Evolutionary conservation across 2,113 vertebrate genomes (phyloP), one percentile per base, ranked within the genome.

Genomic region (Lepidothrix coronata): DNA sequence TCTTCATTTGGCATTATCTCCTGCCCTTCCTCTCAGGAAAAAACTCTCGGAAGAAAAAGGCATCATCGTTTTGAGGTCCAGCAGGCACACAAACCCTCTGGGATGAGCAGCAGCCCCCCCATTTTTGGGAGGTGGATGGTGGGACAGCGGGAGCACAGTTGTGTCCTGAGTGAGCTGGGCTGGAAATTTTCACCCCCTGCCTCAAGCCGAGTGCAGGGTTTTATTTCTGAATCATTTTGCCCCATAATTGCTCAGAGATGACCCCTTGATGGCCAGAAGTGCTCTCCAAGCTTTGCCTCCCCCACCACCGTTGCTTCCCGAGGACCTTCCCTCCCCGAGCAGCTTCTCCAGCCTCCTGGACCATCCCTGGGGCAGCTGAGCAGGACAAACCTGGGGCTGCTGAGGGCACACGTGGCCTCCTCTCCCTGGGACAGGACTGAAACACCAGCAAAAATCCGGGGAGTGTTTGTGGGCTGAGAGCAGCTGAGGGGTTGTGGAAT

Each of bases 101-200:
- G 61, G 39, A 4, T 0, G 5, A 72, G 9, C 16, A 76, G 57
- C 57, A 79, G 31, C 27, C 12, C 3, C 35, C 33, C 8, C 13
- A 0, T 46, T 48, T 66, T 58, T 17, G 37, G 33, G 20, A 11
- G 43, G 46, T 37, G 74, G 57, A 7, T 35, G 57, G 3, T 31
- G 31, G 2, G 2, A 24, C 44, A 23, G 8, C 39, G 4, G 23
- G 27, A 20, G 6, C 59, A 13, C 0, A 3, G 33, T 31, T 6
- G 20, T 5, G 31, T 37, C n/a, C 27, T 0, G 2, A 44, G 19
- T 0, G 18, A 72, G 8, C 2, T 0, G 1, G 0, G 49, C 28
- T 33, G n/a, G 43, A 58, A 48, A 44, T 63, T 14, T 73, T 44
- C 43, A 6, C 10, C 10, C 18, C 6, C 8, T 16, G 19, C 52